Conservation (phyloP, 2,888 invertebrate species). For the Pardosa pseudoannulata region DNA sequence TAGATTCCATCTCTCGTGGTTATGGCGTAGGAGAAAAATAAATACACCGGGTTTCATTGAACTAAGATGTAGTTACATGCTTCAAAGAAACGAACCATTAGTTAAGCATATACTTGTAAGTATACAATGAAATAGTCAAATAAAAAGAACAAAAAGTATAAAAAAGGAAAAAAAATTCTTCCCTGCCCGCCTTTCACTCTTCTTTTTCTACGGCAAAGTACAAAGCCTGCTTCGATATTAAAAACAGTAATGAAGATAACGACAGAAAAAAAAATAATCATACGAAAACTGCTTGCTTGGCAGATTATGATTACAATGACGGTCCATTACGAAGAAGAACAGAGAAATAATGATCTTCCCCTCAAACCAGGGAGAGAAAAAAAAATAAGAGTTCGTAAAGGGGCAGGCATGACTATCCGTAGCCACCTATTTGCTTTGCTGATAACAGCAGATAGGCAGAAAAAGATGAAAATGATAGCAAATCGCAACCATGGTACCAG, state of each 20-base stretch:
- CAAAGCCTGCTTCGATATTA: background rate
- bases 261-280: background rate
- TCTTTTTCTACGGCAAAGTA: background rate
- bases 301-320: conserved; percentile 10
- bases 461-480: background rate
- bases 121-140: too few relatives aligned
- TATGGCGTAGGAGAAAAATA: too few relatives aligned
- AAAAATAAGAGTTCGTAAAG: background rate
- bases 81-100: too few relatives aligned
- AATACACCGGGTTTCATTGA: too few relatives aligned
- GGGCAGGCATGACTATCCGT: background rate
- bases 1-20: too few relatives aligned
- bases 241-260: background rate
- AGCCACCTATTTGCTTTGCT: conserved; percentile 3
- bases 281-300: background rate
- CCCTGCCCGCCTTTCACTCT: too few relatives aligned
- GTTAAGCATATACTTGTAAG: too few relatives aligned
- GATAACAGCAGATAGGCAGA: background rate
- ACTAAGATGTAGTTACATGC: too few relatives aligned
- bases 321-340: conserved; percentile 4
- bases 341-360: conserved; percentile 7
- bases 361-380: background rate
- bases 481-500: background rate
- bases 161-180: too few relatives aligned
- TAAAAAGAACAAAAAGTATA: too few relatives aligned